Conservation (phyloP, 2,888 invertebrate genomes). For the Cantharis rufa region DNA sequence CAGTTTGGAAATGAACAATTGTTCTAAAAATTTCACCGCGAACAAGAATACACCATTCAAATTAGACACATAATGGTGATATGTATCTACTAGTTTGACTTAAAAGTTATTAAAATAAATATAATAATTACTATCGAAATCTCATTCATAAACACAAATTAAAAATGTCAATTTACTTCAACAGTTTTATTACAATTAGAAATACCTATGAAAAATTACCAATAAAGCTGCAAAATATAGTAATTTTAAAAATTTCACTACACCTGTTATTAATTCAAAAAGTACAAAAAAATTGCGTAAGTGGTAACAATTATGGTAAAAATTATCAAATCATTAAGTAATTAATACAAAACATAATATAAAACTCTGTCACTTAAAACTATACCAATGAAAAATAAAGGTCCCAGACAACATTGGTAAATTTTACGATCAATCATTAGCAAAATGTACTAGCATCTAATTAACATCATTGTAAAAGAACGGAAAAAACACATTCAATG, state of each 20-base stretch:
- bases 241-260: constrained; percentile 13
- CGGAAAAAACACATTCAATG: neutral
- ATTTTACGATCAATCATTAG: neutral
- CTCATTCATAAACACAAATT: neutral
- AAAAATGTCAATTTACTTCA: constrained; percentile 10
- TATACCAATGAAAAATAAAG: constrained; percentile 19
- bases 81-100: too few species aligned
- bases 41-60: too few species aligned
- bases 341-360: constrained; percentile 20
- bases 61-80: too few species aligned
- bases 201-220: constrained; percentile 30
- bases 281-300: constrained; percentile 26
- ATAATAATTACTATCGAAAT: neutral
- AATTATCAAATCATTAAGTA: constrained; percentile 26
- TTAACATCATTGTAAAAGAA: neutral
- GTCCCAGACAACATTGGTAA: constrained; percentile 6
- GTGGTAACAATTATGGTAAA: constrained; percentile 36
- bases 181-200: constrained; percentile 30
- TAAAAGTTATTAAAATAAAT: too few species aligned
- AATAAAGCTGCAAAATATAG: constrained; percentile 28
- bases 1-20: too few species aligned
- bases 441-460: neutral
- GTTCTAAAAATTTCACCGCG: too few species aligned
- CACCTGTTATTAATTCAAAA: constrained; percentile 17
- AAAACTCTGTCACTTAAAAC: constrained; percentile 24